Evolutionary conservation across 2,888 invertebrate genomes (phyloP), one percentile per base, ranked within the genome.

Genomic region (Platynereis dumerilii): DNA sequence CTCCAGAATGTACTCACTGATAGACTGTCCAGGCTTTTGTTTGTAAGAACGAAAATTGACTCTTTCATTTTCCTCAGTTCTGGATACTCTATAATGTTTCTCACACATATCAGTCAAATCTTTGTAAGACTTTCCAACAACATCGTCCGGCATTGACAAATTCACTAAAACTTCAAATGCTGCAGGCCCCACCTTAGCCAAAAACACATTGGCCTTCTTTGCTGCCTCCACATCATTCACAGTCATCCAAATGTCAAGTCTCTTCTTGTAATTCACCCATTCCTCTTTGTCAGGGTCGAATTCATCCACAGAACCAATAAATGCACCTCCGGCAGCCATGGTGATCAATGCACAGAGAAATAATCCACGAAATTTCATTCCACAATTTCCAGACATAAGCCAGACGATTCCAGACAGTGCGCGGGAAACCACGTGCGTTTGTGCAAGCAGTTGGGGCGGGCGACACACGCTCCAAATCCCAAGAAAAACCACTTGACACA

Each of bases 191-290:
- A 57, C 39, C 17, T 34, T 28, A 20, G 57, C 57, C n/a, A 57
- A 39, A 20, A 57, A 57, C 10, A 57, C 57, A 39, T 34, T 29
- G 2, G 24, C 57, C 29, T 57, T 57, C n/a, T 57, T 24, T 2
- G 3, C 20, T 2, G 27, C 57, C 2, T 7, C 29, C 5, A 57
- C 29, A 15, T 28, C 29, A 24, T 57, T 57, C 2, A 24, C 57
- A 15, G 26, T 57, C 57, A 57, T 28, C 57, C 57, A 57, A n/a
- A 57, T 39, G n/a, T 57, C 57, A 17, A 57, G 24, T 3, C 57
- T 5, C 29, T 57, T 57, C 7, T 57, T 57, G 39, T 57, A 57
- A 34, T 57, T 57, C 29, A 57, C 57, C 57, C 57, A 57, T 28
- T 57, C 57, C 29, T 57, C 57, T 39, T 57, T 57, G n/a, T 10